These are phyloP conservation scores for Hoplias malabaricus DNA, from an alignment of 2,113 vertebrate genomes.

Conservation along the genomic window DNA sequence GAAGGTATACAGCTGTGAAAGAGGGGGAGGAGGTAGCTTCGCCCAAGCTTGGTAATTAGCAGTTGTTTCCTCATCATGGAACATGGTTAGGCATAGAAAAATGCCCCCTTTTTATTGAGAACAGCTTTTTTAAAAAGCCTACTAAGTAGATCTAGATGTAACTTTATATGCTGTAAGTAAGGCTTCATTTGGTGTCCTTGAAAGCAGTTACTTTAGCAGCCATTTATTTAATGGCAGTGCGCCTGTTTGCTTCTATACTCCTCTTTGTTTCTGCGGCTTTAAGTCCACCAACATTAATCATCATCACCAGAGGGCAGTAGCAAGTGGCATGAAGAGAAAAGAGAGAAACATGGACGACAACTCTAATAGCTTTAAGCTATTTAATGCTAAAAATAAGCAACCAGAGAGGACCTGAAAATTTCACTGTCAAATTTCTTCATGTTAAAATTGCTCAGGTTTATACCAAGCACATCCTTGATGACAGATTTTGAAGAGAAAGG, in stretches of 20 bases:
- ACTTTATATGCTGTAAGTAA: not conserved
- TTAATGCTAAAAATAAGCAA: not conserved
- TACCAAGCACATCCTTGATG: not conserved
- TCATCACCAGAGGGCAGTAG: not conserved
- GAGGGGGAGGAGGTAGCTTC: not conserved
- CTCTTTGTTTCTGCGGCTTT: not conserved
- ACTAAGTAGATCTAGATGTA: not conserved
- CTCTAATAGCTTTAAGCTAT: conserved; percentile 6
- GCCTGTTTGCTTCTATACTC: not conserved
- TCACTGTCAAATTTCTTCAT: not conserved
- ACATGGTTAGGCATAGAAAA: not conserved
- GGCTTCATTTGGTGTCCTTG: not conserved
- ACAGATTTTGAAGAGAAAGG: not conserved
- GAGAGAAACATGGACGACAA: conserved; percentile 9
- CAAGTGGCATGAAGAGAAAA: conserved; percentile 13
- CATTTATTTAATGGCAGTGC: too few relatives aligned
- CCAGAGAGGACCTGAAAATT: not conserved
- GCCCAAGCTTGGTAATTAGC: conserved; percentile 16
- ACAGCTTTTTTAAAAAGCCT: not conserved
- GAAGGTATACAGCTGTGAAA: conserved; percentile 1
- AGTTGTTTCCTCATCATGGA: not conserved
- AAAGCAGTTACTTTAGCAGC: too few relatives aligned
- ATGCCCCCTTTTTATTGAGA: not conserved
- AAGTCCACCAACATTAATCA: not conserved
- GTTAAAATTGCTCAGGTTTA: not conserved